Percentiles rank a stretch among this genome's conserved stretches.
phyloP scores from a whole-genome alignment of 1,140 invertebrate genomes.

The Semibalanus balanoides region DNA sequence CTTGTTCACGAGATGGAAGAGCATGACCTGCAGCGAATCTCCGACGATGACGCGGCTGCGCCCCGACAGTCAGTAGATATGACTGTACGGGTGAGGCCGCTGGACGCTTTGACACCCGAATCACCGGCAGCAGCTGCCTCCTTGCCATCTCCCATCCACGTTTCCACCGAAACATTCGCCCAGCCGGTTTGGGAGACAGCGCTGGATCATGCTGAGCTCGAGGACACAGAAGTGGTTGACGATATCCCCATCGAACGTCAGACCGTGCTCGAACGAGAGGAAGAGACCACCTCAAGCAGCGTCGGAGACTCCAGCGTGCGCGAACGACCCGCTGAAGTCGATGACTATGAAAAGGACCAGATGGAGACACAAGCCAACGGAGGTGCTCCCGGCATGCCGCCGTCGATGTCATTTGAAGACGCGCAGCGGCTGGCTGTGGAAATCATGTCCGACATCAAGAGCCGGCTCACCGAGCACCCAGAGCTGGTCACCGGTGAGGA shows the following conservation, averaged over 20 bases:
- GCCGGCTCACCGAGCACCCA: not conserved
- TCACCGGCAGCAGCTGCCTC: not conserved
- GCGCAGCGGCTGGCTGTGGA: constrained; percentile 15
- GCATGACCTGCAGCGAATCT: no score
- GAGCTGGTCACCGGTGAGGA: not conserved
- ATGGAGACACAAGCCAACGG: not conserved
- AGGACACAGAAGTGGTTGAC: not conserved
- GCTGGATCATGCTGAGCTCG: not conserved
- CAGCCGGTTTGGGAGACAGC: not conserved
- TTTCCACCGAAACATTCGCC: not conserved
- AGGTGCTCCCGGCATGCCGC: constrained; percentile 7
- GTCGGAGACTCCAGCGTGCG: not conserved
- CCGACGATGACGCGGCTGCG: no score
- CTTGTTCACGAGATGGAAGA: no score
- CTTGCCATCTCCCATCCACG: not conserved
- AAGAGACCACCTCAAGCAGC: not conserved
- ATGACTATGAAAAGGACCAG: not conserved
- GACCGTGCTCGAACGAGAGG: not conserved
- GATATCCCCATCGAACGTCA: not conserved
- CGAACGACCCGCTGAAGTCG: not conserved
- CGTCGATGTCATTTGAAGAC: constrained; percentile 23
- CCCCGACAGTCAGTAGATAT: not conserved
- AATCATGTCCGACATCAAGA: not conserved
- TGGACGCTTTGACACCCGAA: not conserved
- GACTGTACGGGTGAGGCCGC: not conserved